These are phyloP conservation scores for Dreissena polymorpha DNA, from an alignment of 1,140 invertebrate genomes.

Conservation along the genomic window DNA sequence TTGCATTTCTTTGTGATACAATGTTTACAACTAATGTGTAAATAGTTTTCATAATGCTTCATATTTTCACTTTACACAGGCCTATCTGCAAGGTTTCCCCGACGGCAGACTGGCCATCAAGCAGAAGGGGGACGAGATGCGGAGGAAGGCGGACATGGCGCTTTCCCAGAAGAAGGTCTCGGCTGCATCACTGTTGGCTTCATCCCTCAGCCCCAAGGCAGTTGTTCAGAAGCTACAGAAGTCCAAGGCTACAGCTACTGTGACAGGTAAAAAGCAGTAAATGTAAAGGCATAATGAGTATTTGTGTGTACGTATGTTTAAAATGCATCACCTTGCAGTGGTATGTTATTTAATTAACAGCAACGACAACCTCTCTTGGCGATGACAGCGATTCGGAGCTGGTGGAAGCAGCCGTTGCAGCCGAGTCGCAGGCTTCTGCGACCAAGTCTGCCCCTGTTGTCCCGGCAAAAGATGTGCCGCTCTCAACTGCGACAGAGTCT, in stretches of 20 bases:
- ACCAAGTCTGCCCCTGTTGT: not conserved
- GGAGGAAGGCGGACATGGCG: not conserved
- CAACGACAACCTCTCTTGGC: not conserved
- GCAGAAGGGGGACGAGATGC: too few species aligned
- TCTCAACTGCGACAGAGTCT: too few species aligned
- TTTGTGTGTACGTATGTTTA: not conserved
- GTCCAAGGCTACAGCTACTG: too few species aligned
- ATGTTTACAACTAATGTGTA: not conserved
- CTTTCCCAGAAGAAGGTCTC: not conserved
- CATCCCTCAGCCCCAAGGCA: not conserved
- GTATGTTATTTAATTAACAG: not conserved
- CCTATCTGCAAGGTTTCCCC: too few species aligned
- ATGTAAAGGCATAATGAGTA: not conserved
- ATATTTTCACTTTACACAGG: too few species aligned
- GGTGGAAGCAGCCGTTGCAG: not conserved
- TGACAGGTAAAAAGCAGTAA: too few species aligned
- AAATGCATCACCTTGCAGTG: not conserved
- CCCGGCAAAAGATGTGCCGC: not conserved
- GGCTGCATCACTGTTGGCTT: not conserved
- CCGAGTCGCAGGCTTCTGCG: not conserved
- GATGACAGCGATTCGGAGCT: too few species aligned
- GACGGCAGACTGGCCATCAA: not conserved
- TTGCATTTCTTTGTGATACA: not conserved
- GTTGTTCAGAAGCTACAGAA: not conserved
- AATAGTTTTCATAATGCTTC: too few species aligned